A percentile compares a stretch with the other conserved stretches of the same genome.
Conservation (phyloP, 2,888 invertebrate genomes). For the Agriopis marginaria region DNA sequence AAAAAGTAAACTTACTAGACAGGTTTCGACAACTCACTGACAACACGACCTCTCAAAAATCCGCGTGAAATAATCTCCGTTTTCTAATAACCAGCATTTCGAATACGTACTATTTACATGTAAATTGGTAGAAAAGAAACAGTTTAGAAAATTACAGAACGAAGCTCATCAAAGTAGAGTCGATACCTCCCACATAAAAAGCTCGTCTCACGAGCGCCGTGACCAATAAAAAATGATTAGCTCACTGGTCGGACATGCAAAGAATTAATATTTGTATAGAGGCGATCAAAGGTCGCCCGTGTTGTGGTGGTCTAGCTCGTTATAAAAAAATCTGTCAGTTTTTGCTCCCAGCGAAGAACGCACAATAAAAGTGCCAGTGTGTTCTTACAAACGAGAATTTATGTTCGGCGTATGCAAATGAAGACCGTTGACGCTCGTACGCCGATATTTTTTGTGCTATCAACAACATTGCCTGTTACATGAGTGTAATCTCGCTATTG, state of each 20-base stretch:
- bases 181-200: constrained; percentile 67
- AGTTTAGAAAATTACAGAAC: constrained; percentile 47
- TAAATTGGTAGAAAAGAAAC: constrained; percentile 42
- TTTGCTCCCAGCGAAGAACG: constrained; percentile 76
- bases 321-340: constrained; percentile 68
- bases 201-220: constrained; percentile 58
- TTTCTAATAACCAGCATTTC: constrained; percentile 41
- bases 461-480: constrained; percentile 59
- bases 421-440: constrained; percentile 68
- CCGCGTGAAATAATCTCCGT: constrained; percentile 32
- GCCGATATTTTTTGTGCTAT: constrained; percentile 58
- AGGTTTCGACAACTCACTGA: constrained; percentile 29
- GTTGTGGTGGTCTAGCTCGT: constrained; percentile 66
- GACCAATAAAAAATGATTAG: constrained; percentile 74
- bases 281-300: constrained; percentile 72
- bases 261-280: constrained; percentile 82
- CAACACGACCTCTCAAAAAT: constrained; percentile 28
- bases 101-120: constrained; percentile 39
- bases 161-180: constrained; percentile 52
- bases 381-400: constrained; percentile 86
- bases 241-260: constrained; percentile 65
- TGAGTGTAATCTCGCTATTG: constrained; percentile 55
- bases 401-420: constrained; percentile 83
- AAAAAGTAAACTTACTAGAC: constrained; percentile 39
- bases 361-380: constrained; percentile 84